Conservation (phyloP, 2,888 invertebrate genomes). For the Tiliacea aurago region DNA sequence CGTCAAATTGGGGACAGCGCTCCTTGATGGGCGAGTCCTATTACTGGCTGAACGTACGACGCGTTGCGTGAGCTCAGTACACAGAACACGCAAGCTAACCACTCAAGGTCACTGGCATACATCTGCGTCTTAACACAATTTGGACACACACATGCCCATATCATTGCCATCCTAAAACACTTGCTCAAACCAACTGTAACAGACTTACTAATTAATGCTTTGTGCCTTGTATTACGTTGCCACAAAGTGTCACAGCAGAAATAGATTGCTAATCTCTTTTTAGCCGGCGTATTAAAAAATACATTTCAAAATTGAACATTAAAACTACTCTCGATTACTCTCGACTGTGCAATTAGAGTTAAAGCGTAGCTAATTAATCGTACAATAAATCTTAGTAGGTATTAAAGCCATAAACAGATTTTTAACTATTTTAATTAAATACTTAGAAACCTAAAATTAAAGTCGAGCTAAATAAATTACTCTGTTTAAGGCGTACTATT, state of each 20-base stretch:
- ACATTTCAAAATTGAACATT: neutral
- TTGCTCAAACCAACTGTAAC: neutral
- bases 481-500: too few relatives aligned
- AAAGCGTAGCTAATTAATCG: neutral
- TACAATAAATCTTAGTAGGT: neutral
- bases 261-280: conserved; percentile 24
- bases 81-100: too few relatives aligned
- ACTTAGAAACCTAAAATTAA: neutral
- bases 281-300: conserved; percentile 9
- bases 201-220: neutral
- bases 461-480: neutral
- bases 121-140: conserved; percentile 11
- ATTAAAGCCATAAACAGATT: neutral
- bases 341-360: neutral
- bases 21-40: too few relatives aligned
- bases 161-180: neutral
- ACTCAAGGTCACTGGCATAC: too few relatives aligned
- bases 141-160: neutral
- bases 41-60: too few relatives aligned
- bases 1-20: too few relatives aligned
- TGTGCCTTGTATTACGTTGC: neutral
- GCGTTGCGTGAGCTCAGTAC: too few relatives aligned
- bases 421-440: neutral
- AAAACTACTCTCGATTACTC: neutral
- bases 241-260: neutral